Percentiles rank a stretch among this genome's conserved stretches.
These are phyloP conservation scores for Steinernema feltiae DNA, from an alignment of 1,140 invertebrate species.

Conservation along the genomic window DNA sequence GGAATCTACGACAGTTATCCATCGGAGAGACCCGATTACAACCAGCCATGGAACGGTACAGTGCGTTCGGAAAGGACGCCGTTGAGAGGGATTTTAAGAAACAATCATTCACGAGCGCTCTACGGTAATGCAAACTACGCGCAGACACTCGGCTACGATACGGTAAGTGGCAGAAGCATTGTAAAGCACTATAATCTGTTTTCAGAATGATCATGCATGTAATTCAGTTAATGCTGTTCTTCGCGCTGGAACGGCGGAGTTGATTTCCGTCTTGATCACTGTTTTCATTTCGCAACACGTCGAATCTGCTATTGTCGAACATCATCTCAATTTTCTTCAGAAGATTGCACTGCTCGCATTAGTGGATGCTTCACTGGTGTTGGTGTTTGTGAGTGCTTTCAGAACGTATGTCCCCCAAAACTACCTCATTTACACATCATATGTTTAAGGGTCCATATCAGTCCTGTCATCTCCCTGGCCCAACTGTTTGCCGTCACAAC, in stretches of 20 bases:
- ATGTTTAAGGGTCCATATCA: neutral
- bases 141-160: neutral
- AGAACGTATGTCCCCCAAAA: constrained; percentile 3
- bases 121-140: neutral
- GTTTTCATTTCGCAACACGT: neutral
- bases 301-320: neutral
- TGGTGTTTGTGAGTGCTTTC: neutral
- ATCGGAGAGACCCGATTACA: neutral
- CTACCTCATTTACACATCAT: neutral
- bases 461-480: neutral
- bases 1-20: constrained; percentile 4
- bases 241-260: neutral
- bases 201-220: neutral
- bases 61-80: neutral
- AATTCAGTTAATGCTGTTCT: neutral
- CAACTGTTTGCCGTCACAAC: neutral
- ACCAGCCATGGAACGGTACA: neutral
- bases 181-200: too few species aligned
- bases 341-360: neutral
- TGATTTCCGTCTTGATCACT: neutral
- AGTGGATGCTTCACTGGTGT: neutral
- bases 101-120: neutral
- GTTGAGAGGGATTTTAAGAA: neutral
- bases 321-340: neutral
- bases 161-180: too few species aligned